Conservation (phyloP, 2,888 invertebrate genomes). For the Calliphora vomitoria region DNA sequence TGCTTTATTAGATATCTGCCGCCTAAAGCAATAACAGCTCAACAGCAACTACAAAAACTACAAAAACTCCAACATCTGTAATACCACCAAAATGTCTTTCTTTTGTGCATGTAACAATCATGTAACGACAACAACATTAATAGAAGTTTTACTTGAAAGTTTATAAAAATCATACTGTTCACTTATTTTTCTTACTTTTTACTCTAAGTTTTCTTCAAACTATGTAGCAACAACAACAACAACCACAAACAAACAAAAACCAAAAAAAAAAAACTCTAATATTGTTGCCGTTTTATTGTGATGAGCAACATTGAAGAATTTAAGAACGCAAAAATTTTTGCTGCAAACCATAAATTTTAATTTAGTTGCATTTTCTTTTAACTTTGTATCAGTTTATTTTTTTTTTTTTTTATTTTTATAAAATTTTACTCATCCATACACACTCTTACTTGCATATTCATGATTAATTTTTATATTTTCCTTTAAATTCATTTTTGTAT, state of each 20-base stretch:
- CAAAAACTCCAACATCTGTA: constrained; percentile 46
- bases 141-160: constrained; percentile 49
- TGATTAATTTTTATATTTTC: constrained; percentile 55
- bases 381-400: constrained; percentile 37
- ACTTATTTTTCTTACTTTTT: constrained; percentile 25
- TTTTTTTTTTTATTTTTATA: background rate
- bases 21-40: constrained; percentile 65
- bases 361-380: constrained; percentile 73
- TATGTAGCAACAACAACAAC: background rate
- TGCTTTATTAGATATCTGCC: constrained; percentile 71
- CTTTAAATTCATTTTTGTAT: background rate
- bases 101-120: constrained; percentile 69
- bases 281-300: constrained; percentile 46
- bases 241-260: no score
- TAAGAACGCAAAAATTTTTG: constrained; percentile 72
- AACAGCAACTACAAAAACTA: constrained; percentile 31
- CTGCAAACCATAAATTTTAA: constrained; percentile 76
- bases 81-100: constrained; percentile 69
- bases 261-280: constrained; percentile 13
- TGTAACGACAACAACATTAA: constrained; percentile 62
- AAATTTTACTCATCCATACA: background rate
- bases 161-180: constrained; percentile 62
- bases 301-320: constrained; percentile 50
- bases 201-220: background rate
- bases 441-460: constrained; percentile 35